Base-by-base conservation (phyloP, 2,113 vertebrate genomes). In the Osmerus mordax region DNA sequence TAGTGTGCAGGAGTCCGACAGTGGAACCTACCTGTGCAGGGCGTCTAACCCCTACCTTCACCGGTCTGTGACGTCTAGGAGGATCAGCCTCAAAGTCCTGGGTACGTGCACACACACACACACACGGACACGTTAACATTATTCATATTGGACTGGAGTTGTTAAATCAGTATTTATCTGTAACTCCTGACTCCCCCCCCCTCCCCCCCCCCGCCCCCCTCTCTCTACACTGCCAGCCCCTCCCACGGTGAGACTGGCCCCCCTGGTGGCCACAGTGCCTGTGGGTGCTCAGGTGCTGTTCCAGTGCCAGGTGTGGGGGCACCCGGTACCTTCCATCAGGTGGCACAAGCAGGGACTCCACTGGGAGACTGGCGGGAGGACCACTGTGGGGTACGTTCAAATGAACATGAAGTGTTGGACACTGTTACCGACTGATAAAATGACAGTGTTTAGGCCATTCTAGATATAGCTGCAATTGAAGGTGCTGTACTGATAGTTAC, bases 21-120 rank as follows among this genome's bases (percentile, higher is more conserved):
- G 78, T 53, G 92, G 91, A 29, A 84, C 74, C 21, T 93, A 91
- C 83, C 91, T 92, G 81, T 93, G 92, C 85, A 89, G 84, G 25
- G 90, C 90, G 2, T 86, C 86, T 21, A 91, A 91, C 78, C 9
- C 66, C 52, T 74, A 83, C 66, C 78, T 92, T 16, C 76, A 85
- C 29, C 86, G 87, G 64, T 87, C 85, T 61, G 65, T 92, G 61
- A 83, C 87, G 16, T 93, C 92, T 0, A 82, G 78, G 70, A 84
- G 77, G 73, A 86, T 84, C 3, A 67, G 78, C 16, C 65, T 93
- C 8, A 89, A 83, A 4, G 88, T 92, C 52, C 72, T 90, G n/a
- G 89, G 92, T 92, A 88, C 25, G 73, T n/a, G 3, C 25, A 36
- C 54, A 69, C 29, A 13, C 18, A 29, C 11, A 56, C 9, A n/a